These are phyloP conservation scores for Drosophila acutilabella DNA, from an alignment of 2,888 invertebrate genomes.

Conservation along the genomic window DNA sequence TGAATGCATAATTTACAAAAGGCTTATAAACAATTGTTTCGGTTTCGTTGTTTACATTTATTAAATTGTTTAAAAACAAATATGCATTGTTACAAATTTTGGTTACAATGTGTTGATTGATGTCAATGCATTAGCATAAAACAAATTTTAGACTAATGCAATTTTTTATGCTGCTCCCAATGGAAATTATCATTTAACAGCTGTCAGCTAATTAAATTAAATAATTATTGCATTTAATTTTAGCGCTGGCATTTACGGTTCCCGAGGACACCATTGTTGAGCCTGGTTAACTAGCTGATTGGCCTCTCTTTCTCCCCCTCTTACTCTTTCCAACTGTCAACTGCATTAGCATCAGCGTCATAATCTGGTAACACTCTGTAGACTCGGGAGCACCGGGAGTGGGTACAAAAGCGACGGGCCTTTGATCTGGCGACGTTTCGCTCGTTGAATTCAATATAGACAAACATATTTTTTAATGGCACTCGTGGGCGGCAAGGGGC, in stretches of 20 bases:
- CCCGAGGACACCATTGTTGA: conserved; percentile 22
- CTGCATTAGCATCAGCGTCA: conserved; percentile 79
- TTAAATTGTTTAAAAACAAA: neutral
- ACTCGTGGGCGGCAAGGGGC: conserved; percentile 2
- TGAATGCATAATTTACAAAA: neutral
- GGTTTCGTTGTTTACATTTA: neutral
- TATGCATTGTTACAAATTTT: conserved; percentile 15
- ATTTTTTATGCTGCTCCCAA: conserved; percentile 53
- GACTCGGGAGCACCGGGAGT: conserved; percentile 37
- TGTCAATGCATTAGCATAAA: conserved; percentile 50
- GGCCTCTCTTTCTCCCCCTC: neutral
- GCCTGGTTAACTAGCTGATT: conserved; percentile 1
- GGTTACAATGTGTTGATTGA: conserved; percentile 50
- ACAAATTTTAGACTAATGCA: conserved; percentile 60
- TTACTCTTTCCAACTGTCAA: conserved; percentile 73
- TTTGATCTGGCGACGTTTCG: conserved; percentile 70
- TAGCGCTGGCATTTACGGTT: conserved; percentile 29
- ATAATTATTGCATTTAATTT: conserved; percentile 78
- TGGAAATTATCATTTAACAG: conserved; percentile 48
- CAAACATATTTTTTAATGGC: conserved; percentile 65
- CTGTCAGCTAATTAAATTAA: conserved; percentile 77
- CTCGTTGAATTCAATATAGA: conserved; percentile 80
- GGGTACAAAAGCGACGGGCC: conserved; percentile 39
- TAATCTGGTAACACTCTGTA: conserved; percentile 72
- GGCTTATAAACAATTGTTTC: conserved; percentile 1